Conservation (phyloP, 2,888 invertebrate species). For the Drosophila pseudotakahashii region DNA sequence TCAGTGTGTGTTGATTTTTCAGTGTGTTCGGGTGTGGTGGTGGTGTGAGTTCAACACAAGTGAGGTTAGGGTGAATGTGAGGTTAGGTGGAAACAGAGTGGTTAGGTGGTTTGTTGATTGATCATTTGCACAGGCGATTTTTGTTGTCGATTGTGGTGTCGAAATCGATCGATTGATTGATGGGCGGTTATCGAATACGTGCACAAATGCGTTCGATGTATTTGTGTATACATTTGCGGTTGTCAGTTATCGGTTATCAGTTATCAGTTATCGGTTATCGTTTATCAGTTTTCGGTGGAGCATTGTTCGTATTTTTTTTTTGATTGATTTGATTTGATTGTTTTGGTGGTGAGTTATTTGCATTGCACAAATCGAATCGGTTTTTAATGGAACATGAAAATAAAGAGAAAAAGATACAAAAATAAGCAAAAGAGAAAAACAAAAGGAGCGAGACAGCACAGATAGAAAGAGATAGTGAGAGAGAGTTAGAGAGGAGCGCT, state of each 20-base stretch:
- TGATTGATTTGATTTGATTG: slow-evolving; percentile 58
- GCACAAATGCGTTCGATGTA: slow-evolving; percentile 77
- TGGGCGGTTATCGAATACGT: slow-evolving; percentile 58
- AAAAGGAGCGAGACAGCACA: slow-evolving; percentile 71
- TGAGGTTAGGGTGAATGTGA: slow-evolving; percentile 33
- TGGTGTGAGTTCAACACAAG: slow-evolving; percentile 15
- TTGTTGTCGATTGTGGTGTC: slow-evolving; percentile 41
- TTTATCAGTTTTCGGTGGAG: slow-evolving; percentile 43
- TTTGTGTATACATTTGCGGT: slow-evolving; percentile 76
- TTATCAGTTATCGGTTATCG: slow-evolving; percentile 38
- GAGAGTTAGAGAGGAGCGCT: slow-evolving; percentile 12
- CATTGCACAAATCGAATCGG: slow-evolving; percentile 79
- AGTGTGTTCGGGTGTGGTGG: slow-evolving; percentile 11
- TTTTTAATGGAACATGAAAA: slow-evolving; percentile 82
- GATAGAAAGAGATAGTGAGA: slow-evolving; percentile 22
- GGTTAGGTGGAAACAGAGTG: slow-evolving; percentile 39
- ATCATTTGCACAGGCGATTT: slow-evolving; percentile 40
- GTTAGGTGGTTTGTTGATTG: slow-evolving; percentile 34
- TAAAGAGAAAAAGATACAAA: slow-evolving; percentile 81
- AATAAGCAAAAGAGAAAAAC: slow-evolving; percentile 81
- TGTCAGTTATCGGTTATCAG: slow-evolving; percentile 34
- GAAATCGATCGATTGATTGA: slow-evolving; percentile 47
- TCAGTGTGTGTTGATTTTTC: slow-evolving; percentile 4
- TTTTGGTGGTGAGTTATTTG: slow-evolving; percentile 52
- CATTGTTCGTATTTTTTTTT: slow-evolving; percentile 57